Percentiles rank a stretch among this genome's conserved stretches.
Conservation (phyloP, 2,113 vertebrate species). For the Oreotrochilus melanogaster region DNA sequence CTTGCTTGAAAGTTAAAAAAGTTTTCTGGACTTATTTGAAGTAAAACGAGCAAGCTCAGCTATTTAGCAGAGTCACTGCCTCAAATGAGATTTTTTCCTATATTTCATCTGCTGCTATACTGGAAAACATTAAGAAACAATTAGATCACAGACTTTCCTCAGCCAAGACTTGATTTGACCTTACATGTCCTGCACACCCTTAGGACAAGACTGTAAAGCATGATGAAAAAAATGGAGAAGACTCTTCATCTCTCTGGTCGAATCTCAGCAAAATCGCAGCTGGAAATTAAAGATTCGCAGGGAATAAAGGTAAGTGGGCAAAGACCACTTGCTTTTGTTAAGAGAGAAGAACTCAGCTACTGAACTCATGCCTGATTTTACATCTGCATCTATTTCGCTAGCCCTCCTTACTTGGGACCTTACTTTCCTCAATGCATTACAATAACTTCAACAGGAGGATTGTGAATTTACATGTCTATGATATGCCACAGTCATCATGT, state of each 20-base stretch:
- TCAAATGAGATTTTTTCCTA: neutral
- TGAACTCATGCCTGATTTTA: neutral
- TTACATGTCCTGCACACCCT: neutral
- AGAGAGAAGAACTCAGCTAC: neutral
- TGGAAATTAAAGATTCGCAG: neutral
- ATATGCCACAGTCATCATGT: accelerated
- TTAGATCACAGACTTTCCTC: neutral
- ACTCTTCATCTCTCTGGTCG: neutral
- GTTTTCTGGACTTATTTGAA: neutral
- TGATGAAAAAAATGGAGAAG: neutral
- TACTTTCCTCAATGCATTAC: neutral
- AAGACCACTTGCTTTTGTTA: neutral
- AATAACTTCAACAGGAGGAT: neutral
- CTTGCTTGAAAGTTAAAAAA: neutral
- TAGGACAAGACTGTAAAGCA: neutral
- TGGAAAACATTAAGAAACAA: neutral
- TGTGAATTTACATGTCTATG: neutral
- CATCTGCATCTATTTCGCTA: neutral
- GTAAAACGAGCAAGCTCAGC: neutral
- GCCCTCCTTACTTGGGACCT: neutral
- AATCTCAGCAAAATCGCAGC: neutral
- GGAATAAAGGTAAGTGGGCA: neutral
- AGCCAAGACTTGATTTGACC: neutral
- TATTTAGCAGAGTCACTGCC: neutral
- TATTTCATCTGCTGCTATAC: neutral